Conservation (phyloP, 2,888 invertebrate genomes). For the Ophion ellenae region DNA sequence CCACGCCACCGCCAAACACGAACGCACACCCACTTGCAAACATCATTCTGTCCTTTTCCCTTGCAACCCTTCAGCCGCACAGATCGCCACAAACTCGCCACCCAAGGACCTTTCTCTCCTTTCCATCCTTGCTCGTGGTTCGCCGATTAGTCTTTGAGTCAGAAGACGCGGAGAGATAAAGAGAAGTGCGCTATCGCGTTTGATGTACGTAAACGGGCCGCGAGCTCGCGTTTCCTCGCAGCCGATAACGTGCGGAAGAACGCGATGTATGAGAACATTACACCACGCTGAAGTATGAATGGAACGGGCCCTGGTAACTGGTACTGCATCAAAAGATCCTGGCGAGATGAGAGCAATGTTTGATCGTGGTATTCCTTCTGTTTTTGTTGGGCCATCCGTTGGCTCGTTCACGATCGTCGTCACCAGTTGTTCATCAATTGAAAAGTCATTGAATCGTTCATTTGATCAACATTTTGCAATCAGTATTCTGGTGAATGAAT, state of each 20-base stretch:
- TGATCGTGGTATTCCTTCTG: too few relatives aligned
- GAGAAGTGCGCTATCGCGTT: too few relatives aligned
- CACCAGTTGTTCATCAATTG: too few relatives aligned
- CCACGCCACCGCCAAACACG: conserved; percentile 54
- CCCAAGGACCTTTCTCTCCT: conserved; percentile 26
- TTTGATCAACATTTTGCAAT: too few relatives aligned
- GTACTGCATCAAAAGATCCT: too few relatives aligned
- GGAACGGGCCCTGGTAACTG: conserved; percentile 28
- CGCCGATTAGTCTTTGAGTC: conserved; percentile 15
- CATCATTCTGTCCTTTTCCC: conserved; percentile 30
- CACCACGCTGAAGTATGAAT: conserved; percentile 43
- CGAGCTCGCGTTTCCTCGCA: conserved; percentile 24
- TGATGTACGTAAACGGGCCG: background rate
- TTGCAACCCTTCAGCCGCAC: conserved; percentile 32
- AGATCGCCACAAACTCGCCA: conserved; percentile 46
- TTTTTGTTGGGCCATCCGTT: too few relatives aligned
- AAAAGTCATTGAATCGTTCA: too few relatives aligned
- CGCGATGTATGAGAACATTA: conserved; percentile 19
- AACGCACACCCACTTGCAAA: conserved; percentile 38
- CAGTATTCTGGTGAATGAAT: too few relatives aligned
- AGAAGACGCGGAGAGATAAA: conserved; percentile 2
- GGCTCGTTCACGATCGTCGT: too few relatives aligned
- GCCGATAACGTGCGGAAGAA: conserved; percentile 63
- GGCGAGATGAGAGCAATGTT: too few relatives aligned
- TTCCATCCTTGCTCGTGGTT: conserved; percentile 37